Evolutionary conservation across 2,797 vertebrate genomes (phyloP).

Genomic region (Triplophysa bombifrons): DNA sequence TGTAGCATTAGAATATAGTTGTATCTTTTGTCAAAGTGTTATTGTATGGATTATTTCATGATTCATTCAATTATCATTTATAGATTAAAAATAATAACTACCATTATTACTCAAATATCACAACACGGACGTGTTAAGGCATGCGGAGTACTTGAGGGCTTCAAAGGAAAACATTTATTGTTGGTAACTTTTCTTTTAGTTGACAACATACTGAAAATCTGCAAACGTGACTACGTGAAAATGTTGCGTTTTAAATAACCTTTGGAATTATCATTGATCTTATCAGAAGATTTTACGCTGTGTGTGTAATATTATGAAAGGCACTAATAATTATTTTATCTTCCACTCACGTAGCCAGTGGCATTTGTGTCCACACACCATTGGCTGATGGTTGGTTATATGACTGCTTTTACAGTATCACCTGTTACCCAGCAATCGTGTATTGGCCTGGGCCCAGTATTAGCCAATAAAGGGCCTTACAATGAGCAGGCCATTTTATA

Average conservation of each 20-base stretch:
- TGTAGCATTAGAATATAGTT: not conserved
- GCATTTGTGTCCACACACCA: not conserved
- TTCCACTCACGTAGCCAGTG: not conserved
- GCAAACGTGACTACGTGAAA: not conserved
- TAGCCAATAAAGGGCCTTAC: conserved; percentile 55
- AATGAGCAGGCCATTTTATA: conserved; percentile 62
- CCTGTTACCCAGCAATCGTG: conserved; percentile 36
- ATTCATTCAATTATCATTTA: not conserved
- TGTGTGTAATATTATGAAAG: conserved; percentile 17
- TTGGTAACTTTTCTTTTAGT: not conserved
- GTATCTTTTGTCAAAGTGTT: not conserved
- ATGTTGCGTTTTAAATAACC: not conserved
- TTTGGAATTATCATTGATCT: not conserved
- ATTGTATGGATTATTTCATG: not conserved
- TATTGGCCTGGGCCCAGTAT: conserved; percentile 46
- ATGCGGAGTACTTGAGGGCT: not conserved
- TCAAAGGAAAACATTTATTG: not conserved
- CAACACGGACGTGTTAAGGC: not conserved
- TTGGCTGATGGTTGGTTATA: conserved; percentile 32
- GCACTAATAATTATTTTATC: not conserved
- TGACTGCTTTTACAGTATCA: conserved; percentile 43
- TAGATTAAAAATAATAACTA: not conserved
- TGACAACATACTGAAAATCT: not conserved
- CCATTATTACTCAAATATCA: not conserved
- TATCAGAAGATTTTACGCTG: not conserved